Conservation (phyloP, 2,113 vertebrate genomes). For the Octodon degus region DNA sequence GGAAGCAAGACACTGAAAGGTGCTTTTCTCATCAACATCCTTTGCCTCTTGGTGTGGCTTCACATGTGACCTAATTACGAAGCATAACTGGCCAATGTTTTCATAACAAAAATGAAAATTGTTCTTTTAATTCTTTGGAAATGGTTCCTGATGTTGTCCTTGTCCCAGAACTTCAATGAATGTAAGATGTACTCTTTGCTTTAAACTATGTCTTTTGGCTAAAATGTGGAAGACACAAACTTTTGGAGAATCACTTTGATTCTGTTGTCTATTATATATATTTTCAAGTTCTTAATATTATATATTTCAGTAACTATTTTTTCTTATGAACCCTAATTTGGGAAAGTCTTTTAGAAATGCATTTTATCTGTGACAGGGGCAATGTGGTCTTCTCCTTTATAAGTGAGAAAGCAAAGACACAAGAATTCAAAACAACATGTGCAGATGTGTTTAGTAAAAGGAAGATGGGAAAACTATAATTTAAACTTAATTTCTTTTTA, state of each 20-base stretch:
- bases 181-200: conserved; percentile 48
- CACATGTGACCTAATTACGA: conserved; percentile 77
- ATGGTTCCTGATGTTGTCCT: conserved; percentile 62
- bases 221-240: conserved; percentile 15
- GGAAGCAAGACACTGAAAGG: conserved; percentile 80
- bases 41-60: conserved; percentile 72
- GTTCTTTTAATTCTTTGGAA: conserved; percentile 75
- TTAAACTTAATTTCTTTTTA: conserved; percentile 11
- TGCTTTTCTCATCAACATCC: conserved; percentile 78
- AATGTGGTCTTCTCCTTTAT: conserved; percentile 8
- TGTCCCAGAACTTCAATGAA: conserved; percentile 59
- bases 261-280: conserved; percentile 32
- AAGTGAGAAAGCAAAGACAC: not conserved
- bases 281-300: conserved; percentile 63
- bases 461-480: not conserved
- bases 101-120: conserved; percentile 63
- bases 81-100: conserved; percentile 72
- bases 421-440: conserved; percentile 42
- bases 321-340: not conserved
- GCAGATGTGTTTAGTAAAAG: not conserved
- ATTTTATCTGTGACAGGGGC: conserved; percentile 6
- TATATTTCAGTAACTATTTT: not conserved
- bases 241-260: conserved; percentile 61
- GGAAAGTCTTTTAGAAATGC: conserved; percentile 46
- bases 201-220: conserved; percentile 53